Conservation (phyloP, 2,113 vertebrate species). For the Charadrius vociferus region DNA sequence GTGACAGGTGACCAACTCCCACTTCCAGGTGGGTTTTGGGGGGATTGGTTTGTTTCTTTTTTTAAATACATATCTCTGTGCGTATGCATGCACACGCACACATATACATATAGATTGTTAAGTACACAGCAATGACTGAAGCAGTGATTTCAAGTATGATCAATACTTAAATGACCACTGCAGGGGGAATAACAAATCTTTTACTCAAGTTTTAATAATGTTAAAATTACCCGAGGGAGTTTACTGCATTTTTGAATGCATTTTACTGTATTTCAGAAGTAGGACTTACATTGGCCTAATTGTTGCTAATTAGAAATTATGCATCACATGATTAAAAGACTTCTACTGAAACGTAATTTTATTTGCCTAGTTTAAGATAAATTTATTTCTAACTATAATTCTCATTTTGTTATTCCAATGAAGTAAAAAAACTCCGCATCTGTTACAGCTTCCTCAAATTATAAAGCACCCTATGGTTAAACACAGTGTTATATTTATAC, state of each 20-base stretch:
- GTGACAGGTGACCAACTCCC: neutral
- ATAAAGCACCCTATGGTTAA: neutral
- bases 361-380: neutral
- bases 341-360: neutral
- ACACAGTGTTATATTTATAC: slow-evolving; percentile 16
- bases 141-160: neutral
- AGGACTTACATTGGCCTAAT: neutral
- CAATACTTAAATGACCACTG: neutral
- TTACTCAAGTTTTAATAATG: neutral
- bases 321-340: neutral
- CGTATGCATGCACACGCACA: neutral
- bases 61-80: rapidly evolving
- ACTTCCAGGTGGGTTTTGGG: neutral
- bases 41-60: neutral
- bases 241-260: neutral
- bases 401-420: neutral
- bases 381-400: neutral
- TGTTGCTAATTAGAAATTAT: neutral
- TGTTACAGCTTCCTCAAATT: neutral
- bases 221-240: neutral
- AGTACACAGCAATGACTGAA: neutral
- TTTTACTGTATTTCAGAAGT: neutral
- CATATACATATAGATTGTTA: neutral
- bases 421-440: neutral
- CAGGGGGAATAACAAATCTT: neutral